phyloP scores from a whole-genome alignment of 2,888 invertebrate species.

The Spodoptera exigua region DNA sequence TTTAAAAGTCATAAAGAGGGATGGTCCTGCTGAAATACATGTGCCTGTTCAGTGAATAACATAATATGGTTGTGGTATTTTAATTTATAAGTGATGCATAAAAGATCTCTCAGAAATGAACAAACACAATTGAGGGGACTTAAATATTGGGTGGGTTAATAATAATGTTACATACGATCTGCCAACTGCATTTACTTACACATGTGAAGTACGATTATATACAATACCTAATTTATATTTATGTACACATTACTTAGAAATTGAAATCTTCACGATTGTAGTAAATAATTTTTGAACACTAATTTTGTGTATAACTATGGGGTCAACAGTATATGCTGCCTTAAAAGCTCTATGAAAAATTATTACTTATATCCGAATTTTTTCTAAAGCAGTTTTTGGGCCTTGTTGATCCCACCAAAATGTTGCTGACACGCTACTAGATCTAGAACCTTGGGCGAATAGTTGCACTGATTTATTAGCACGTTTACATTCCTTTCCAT shows the following conservation, averaged over 20 bases:
- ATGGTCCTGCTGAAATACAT: conserved; percentile 86
- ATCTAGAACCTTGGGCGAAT: conserved; percentile 8
- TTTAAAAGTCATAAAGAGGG: conserved; percentile 90
- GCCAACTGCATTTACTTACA: conserved; percentile 44
- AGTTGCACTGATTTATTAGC: conserved; percentile 19
- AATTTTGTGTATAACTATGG: neutral
- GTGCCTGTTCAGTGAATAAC: conserved; percentile 71
- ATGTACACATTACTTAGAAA: conserved; percentile 9
- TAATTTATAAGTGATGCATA: conserved; percentile 52
- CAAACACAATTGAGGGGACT: conserved; percentile 41
- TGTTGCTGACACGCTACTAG: too few species aligned
- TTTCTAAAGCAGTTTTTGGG: too few species aligned
- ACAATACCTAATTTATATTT: conserved; percentile 19
- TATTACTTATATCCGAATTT: too few species aligned
- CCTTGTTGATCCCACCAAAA: too few species aligned
- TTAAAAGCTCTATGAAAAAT: too few species aligned
- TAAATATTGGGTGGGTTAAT: conserved; percentile 48
- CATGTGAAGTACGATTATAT: conserved; percentile 38
- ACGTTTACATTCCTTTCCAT: too few species aligned
- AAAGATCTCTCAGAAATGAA: conserved; percentile 55
- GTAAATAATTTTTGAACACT: conserved; percentile 11
- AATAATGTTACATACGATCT: conserved; percentile 31
- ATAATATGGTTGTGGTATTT: conserved; percentile 45
- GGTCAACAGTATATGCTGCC: too few species aligned
- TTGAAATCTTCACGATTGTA: conserved; percentile 9